phyloP scores from a whole-genome alignment of 2,113 vertebrate genomes.

The Solea senegalensis region DNA sequence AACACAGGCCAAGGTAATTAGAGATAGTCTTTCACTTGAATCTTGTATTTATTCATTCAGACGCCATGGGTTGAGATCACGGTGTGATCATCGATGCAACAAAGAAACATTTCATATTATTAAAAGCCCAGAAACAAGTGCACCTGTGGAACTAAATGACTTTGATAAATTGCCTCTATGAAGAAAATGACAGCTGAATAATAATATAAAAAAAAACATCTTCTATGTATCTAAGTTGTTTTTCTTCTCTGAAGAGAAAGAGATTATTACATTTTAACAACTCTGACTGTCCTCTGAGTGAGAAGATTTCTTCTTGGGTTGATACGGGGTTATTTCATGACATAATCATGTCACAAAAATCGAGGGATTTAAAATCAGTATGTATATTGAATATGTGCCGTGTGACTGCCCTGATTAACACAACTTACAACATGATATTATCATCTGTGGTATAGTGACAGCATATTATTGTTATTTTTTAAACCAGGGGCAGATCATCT shows the following conservation, averaged over 20 bases:
- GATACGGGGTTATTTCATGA: neutral
- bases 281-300: conserved; percentile 21
- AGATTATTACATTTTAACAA: conserved; percentile 38
- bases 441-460: neutral
- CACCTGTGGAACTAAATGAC: neutral
- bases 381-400: conserved; percentile 17
- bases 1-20: neutral
- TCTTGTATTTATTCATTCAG: neutral
- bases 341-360: conserved; percentile 23
- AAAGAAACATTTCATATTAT: conserved; percentile 6
- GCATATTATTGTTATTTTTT: neutral
- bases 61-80: neutral
- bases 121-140: neutral
- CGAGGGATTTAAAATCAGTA: neutral
- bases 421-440: neutral
- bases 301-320: neutral
- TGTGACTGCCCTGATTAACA: conserved; percentile 6
- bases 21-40: neutral
- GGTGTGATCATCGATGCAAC: neutral
- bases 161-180: conserved; percentile 24
- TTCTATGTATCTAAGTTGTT: neutral
- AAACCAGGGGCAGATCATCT: neutral
- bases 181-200: conserved; percentile 24
- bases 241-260: conserved; percentile 29
- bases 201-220: neutral